Evolutionary conservation across 1,140 invertebrate genomes (phyloP), one percentile per base, ranked within the genome.

Genomic region (Drosophila persimilis): DNA sequence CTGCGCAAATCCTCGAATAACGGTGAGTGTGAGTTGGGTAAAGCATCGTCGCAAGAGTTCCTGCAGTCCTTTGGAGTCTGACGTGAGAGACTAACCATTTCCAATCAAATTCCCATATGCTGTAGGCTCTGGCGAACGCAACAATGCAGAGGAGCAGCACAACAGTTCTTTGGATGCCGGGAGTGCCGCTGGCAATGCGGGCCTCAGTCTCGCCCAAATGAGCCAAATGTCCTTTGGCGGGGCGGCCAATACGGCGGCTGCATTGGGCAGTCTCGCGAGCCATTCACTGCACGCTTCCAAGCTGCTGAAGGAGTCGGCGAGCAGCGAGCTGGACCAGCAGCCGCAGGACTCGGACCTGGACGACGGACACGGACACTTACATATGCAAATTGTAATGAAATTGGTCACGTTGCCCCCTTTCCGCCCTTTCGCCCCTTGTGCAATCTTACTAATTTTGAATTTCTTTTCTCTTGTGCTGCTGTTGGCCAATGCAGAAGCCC

Each of bases 1-100:
- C 92, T 95, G 77, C 92, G 95, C 67, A 96, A 95, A 91, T 94
- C 95, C 50, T 96, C 95, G 75, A 91, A 91, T 80, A 91, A 90
- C 88, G 90, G 90, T 90, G 80, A 80, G 85, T 81, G 73, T 41
- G 71, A 90, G 15, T 50, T 85, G 74, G 83, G 83, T 88, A 88
- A 88, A 77, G 83, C 51, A 86, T 86, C 83, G 83, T 89, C 65
- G 48, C 48, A 60, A 50, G 4, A 39, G 13, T 24, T 64, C 3
- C 15, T 41, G 0, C 1, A 17, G 1, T 17, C 4, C 15, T 2
- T 2, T 13, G 9, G 0, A 44, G 9, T 22, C 6, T 6, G 11
- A 13, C 11, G 11, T 13, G 11, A 39, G 35, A 45, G 31, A 45
- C 26, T 62, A 26, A 54, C 35, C 51, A 47, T 55, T 50, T 26